Base-by-base conservation (phyloP, 2,888 invertebrate genomes). In the Ectobius pallidus region DNA sequence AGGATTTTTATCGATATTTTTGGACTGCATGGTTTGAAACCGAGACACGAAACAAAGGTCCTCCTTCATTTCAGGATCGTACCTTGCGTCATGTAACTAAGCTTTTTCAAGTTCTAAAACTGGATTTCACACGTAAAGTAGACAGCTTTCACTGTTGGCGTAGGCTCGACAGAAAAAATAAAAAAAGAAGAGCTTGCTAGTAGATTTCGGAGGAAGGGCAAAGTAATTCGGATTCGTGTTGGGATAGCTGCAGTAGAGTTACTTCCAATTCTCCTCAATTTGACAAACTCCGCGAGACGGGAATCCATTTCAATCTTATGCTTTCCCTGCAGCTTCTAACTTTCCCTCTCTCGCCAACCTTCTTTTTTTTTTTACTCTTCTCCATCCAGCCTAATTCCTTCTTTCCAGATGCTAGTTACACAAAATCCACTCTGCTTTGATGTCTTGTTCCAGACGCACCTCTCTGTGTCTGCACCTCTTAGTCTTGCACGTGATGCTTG, bases 301-400 rank as follows among this genome's bases (percentile, higher is more conserved):
- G 58, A 58, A 22, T 58, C 58, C 58, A 58, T 58, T 58, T 58
- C 58, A 58, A 58, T 58, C 58, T 58, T 30, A 30, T 16, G 30
- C 52, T n/a, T n/a, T 34, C 58, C 11, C 25, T 30, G n/a, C n/a
- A n/a, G n/a, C n/a, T n/a, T n/a, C n/a, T n/a, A n/a, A n/a, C n/a
- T n/a, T n/a, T n/a, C n/a, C n/a, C 52, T 25, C 22, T 30, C 16
- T 32, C 14, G 6, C 58, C 30, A 14, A 16, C 58, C 22, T 22
- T 52, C 52, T 32, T 58, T 25, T 58, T n/a, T 16, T n/a, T 46
- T 46, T 46, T n/a, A 46, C 46, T n/a, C n/a, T 46, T 4, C 39
- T 14, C 39, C 39, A 6, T 58, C 58, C 11, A 58, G 58, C 22
- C 30, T 58, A 58, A 58, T 58, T 58, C 58, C 30, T 58, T 58